Percentiles rank a stretch among this genome's conserved stretches.
Evolutionary conservation across 2,888 invertebrate species (phyloP).

Genomic region (Aleiodes alternator): DNA sequence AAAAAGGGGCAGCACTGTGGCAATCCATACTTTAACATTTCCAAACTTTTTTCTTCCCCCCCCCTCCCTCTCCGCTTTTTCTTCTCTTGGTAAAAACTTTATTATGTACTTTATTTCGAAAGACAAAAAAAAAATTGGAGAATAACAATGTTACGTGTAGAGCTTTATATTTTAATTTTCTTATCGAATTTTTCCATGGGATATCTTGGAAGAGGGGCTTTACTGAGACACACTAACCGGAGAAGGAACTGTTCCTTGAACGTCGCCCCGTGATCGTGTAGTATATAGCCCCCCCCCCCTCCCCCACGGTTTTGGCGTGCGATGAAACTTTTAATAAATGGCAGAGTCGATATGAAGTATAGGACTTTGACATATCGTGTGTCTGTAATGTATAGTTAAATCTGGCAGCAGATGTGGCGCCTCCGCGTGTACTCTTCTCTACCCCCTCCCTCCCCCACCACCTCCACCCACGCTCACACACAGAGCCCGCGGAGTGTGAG

Average conservation of each 20-base stretch:
- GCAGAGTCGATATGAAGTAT: slow-evolving; percentile 76
- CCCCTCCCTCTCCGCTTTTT: slow-evolving; percentile 37
- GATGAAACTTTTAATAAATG: slow-evolving; percentile 74
- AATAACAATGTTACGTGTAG: no score
- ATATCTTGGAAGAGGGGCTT: no score
- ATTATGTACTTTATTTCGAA: not conserved
- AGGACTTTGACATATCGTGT: slow-evolving; percentile 76
- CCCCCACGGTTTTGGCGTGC: slow-evolving; percentile 49
- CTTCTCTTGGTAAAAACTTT: slow-evolving; percentile 19
- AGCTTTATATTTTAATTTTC: no score
- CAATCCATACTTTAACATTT: slow-evolving; percentile 48
- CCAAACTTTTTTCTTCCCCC: slow-evolving; percentile 41
- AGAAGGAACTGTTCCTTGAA: no score
- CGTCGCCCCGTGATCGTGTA: slow-evolving; percentile 9
- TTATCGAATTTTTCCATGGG: no score
- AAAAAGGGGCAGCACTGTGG: slow-evolving; percentile 47
- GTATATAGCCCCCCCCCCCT: slow-evolving; percentile 1
- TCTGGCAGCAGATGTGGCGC: slow-evolving; percentile 55
- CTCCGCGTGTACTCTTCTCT: slow-evolving; percentile 51
- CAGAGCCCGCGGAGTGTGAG: slow-evolving; percentile 19
- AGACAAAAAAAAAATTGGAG: no score
- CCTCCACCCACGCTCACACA: not conserved
- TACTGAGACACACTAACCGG: no score
- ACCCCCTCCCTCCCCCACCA: not conserved
- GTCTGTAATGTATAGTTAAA: slow-evolving; percentile 68